Base-by-base conservation (phyloP, 2,113 vertebrate species). In the Petaurus breviceps region DNA sequence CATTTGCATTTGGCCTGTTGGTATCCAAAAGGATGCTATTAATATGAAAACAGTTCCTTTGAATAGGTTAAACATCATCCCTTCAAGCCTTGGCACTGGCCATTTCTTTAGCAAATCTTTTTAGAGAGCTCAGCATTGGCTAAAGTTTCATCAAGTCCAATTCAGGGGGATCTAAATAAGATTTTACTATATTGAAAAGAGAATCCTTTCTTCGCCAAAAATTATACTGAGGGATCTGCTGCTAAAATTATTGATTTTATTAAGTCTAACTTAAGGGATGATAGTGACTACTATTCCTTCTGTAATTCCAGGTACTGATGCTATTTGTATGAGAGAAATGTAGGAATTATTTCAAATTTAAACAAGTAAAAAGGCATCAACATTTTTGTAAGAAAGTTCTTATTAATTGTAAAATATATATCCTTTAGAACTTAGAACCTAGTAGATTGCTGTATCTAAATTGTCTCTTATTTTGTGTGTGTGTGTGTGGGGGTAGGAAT, bases 171-270 rank as follows among this genome's bases (percentile, higher is more conserved):
- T 77, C 49, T 84, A n/a, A 84, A 68, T 94, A 84, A 61, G 37
- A 51, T 91, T 94, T 93, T 57, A 89, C 53, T 92, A 24, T 26
- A 14, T 49, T 92, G n/a, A 90, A 93, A 52, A 92, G 51, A 37
- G 50, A 95, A 52, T 93, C 43, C n/a, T n/a, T 94, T 51, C 90
- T 94, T 51, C 49, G 26, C 61, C 50, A 43, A 97, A n/a, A 92
- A 14, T 31, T 89, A 25, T n/a, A 14, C 25, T 43, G 52, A 84
- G 10, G 11, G 51, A 51, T 0, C 37, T 90, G 0, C 43, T 37
- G n/a, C 24, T 90, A 96, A 89, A 57, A 12, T 84, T 50, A 46
- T 0, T 3, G 24, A 24, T 54, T 50, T 94, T 28, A 28, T 92
- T 89, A 53, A 51, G 51, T 50, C 90, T 25, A 3, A 52, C 52